Base-by-base conservation (phyloP, 2,888 invertebrate species). In the Pherbina coryleti region DNA sequence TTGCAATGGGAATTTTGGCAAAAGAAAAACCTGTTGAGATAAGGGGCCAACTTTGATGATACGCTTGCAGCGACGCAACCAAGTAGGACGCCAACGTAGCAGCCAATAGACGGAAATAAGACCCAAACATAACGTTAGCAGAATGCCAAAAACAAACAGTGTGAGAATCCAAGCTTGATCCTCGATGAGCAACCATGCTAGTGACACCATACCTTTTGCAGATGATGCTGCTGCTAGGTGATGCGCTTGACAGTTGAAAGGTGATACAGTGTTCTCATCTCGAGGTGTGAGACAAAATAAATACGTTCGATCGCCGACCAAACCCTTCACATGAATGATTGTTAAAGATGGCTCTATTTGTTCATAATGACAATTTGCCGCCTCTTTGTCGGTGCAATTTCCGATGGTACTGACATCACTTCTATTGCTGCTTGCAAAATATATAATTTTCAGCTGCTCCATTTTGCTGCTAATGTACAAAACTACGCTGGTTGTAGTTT, bases 211-310 rank as follows among this genome's bases (percentile, higher is more conserved):
- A n/a, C 22, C 5, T 0, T 4, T 0, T 5, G 31, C 3, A 31
- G 31, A 31, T 5, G 31, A 3, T 5, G 0, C 11, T 4, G 0
- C 17, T 44, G 37, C 8, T 31, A 77, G 3, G n/a, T 76, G 81
- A 66, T 85, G 81, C 0, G 88, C 82, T 0, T 76, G 82, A 37
- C 88, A 88, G 69, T 86, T 83, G 2, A 85, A 82, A 7, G 87
- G 84, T 4, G 85, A 83, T 4, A 83, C 79, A 4, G 51, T 28
- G 14, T 1, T 17, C 11, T 11, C 11, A 37, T 34, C 67, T 3
- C 79, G 69, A 0, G 81, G 64, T 3, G 85, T 2, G 4, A 88
- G 44, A 14, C 88, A 88, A 70, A 86, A 87, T 0, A 81, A 62
- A 51, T 85, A 86, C 0, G 81, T 77, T 9, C 4, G 79, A 51